Percentiles rank a stretch among this genome's conserved stretches.
Conservation (phyloP, 2,113 vertebrate species). For the Phylloscopus whistleri region DNA sequence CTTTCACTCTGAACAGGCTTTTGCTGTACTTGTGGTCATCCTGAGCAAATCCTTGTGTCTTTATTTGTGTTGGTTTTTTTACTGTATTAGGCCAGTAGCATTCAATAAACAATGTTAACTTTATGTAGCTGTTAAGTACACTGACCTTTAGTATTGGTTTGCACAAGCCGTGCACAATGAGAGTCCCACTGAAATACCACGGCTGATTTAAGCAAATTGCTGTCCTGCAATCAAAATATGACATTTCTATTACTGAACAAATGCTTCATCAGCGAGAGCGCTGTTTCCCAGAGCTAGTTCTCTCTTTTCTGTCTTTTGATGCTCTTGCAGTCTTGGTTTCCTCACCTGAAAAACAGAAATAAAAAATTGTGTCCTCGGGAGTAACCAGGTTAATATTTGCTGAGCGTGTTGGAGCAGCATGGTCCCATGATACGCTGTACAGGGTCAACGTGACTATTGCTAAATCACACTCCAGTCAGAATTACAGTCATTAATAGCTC, state of each 20-base stretch:
- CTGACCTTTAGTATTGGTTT: slow-evolving; percentile 58
- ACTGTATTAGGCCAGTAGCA: neutral
- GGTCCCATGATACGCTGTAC: slow-evolving; percentile 31
- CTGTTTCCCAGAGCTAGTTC: neutral
- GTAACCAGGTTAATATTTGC: slow-evolving; percentile 62
- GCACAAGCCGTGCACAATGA: neutral
- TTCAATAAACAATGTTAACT: slow-evolving; percentile 33
- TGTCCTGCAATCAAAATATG: slow-evolving; percentile 39
- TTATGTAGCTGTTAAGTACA: slow-evolving; percentile 33
- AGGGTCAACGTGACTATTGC: slow-evolving; percentile 61
- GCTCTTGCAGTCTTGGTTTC: neutral
- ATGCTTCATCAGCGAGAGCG: neutral
- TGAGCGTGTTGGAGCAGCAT: slow-evolving; percentile 28
- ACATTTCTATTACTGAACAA: neutral
- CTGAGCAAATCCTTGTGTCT: neutral
- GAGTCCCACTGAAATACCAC: slow-evolving; percentile 17
- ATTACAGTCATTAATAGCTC: slow-evolving; percentile 56
- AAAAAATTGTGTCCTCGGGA: neutral
- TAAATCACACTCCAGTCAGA: slow-evolving; percentile 60
- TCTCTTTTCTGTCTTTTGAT: neutral
- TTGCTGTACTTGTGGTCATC: slow-evolving; percentile 21
- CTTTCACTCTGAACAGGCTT: neutral
- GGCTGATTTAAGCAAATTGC: slow-evolving; percentile 17
- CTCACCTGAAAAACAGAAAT: slow-evolving; percentile 9
- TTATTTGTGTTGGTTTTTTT: neutral